phyloP scores from a whole-genome alignment of 2,113 vertebrate genomes.

The Naja naja region DNA sequence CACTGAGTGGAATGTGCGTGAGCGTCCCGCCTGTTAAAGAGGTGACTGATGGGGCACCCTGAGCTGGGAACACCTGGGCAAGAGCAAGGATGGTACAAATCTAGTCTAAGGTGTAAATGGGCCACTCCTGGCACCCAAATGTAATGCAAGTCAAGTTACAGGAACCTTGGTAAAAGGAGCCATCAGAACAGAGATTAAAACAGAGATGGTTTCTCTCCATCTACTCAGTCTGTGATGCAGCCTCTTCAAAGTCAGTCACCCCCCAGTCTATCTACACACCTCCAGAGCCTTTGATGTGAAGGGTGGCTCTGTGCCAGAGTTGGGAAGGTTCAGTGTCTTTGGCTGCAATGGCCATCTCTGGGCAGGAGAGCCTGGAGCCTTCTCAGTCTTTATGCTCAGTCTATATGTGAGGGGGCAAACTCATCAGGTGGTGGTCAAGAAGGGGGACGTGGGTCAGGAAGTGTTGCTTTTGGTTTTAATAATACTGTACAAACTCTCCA shows the following conservation, averaged over 20 bases:
- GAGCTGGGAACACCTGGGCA: background rate
- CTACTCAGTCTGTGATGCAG: background rate
- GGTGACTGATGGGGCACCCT: conserved; percentile 49
- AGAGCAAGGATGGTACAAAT: background rate
- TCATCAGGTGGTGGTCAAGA: background rate
- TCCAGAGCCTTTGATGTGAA: background rate
- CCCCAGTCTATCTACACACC: background rate
- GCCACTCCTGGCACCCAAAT: background rate
- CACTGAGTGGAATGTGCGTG: conserved; percentile 77
- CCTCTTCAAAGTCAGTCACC: background rate
- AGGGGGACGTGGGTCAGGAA: background rate
- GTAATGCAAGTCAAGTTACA: background rate
- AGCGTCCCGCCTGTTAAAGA: conserved; percentile 69
- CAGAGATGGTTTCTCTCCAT: background rate
- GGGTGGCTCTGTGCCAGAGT: background rate
- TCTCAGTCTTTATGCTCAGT: background rate
- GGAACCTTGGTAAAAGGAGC: background rate
- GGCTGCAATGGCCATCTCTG: background rate
- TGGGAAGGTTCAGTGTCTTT: background rate
- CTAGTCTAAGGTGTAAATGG: background rate
- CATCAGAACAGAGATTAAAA: background rate
- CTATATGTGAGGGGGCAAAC: background rate
- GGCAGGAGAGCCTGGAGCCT: background rate
- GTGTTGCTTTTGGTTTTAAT: background rate
- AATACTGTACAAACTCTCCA: background rate